Base-by-base conservation (phyloP, 1,140 invertebrate species). In the Drosophila ambigua region DNA sequence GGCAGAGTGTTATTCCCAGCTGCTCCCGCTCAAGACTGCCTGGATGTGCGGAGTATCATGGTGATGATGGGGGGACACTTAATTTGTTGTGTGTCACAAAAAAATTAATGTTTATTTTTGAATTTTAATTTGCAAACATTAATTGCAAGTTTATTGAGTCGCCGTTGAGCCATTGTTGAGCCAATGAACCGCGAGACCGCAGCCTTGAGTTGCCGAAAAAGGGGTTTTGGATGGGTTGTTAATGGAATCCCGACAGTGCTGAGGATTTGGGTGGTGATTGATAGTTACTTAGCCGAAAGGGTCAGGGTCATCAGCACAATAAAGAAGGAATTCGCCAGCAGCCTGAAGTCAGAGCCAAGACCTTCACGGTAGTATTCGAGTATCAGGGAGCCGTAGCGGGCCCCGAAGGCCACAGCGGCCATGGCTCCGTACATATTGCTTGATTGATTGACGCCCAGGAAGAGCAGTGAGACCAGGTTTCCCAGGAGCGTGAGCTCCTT, bases 61-160 rank as follows among this genome's bases (percentile, higher is more conserved):
- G 7, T 23, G 61, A 39, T 23, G 31, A 23, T 28, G 63, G 50
- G 48, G 62, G 26, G 8, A 82, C 68, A 81, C 63, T 82, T 83
- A 50, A 43, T 51, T 28, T 35, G 15, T 52, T 41, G 26, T 68
- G 49, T 57, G 66, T 84, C 73, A 81, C 77, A 87, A 85, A 84
- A 87, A 79, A 87, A 87, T 87, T 88, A 90, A 89, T 89, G 84
- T 90, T 84, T 85, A 89, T 89, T 89, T 84, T 90, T 90, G 84
- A 74, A 89, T 89, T 89, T 90, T 84, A 84, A 89, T 89, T 89
- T 84, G 84, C 79, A 65, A 84, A 89, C 85, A 89, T 89, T 89
- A 89, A 89, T 89, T 89, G 85, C 84, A 90, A 78, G 69, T 89
- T 89, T 89, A 89, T 89, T 89, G 84, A 89, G 84, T 74, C 52